Evolutionary conservation across 2,797 vertebrate species (phyloP), one percentile per base, ranked within the genome.

Genomic region (Enteromius radiatus): DNA sequence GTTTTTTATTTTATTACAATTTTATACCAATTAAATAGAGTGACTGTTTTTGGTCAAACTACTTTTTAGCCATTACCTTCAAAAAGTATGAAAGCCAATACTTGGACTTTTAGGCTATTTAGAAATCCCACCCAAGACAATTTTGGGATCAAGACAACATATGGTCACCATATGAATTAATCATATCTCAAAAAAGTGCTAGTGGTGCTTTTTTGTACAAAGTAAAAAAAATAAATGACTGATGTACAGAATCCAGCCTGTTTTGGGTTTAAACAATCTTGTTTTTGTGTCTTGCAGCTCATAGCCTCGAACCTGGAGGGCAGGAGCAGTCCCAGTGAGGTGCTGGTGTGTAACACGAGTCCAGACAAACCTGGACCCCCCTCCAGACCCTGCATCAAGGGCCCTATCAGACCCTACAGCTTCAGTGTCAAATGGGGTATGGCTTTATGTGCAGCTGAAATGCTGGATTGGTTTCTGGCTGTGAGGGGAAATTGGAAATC

Each of bases 321-420:
- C 81, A 96, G 93, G 84, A 99, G 97, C 92, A 97, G 94, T 89
- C 97, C 98, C 73, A 99, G 98, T 3, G 97, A 99, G 91, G 96
- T 99, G 85, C 84, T 99, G 93, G 97, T 98, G 82, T 99, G 97
- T 86, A 98, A 96, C 74, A 99, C 98, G 73, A 98, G 96, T 82
- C 97, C 97, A 0, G 98, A 99, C 91, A 96, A 97, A 89, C 98
- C 98, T 0, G 97, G 97, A 41, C 96, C 98, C 81, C 98, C 98
- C 0, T 95, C 96, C 82, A 95, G 94, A 82, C 97, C 97, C 0
- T 89, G 95, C 49, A 87, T 97, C 85, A 95, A 94, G 63, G 93
- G 94, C 8, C 93, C 94, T 0, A 23, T 96, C 71, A 96, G 95
- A n/a, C 93, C 97, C 76, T 96, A 97, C 19, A 94, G 96, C 90